Conservation (phyloP, 1,140 invertebrate species). For the Octopus bimaculoides region DNA sequence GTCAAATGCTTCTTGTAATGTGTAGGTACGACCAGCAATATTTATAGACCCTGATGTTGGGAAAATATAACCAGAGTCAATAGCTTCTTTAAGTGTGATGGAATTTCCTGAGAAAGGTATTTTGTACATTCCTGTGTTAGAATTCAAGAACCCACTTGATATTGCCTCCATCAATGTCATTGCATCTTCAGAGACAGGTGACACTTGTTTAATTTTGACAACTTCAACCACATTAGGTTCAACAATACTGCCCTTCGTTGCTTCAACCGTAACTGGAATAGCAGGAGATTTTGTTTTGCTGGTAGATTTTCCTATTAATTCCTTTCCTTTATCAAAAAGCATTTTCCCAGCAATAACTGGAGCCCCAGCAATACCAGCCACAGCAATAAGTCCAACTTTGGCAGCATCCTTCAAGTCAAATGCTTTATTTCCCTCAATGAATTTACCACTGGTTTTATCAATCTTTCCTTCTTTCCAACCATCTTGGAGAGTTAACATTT, state of each 20-base stretch:
- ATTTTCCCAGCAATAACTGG: constrained; percentile 67
- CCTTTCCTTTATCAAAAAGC: constrained; percentile 19
- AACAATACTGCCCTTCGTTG: constrained; percentile 32
- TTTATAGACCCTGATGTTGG: constrained; percentile 48
- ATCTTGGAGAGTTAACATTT: constrained; percentile 58
- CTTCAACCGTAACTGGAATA: constrained; percentile 49
- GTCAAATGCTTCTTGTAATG: constrained; percentile 63
- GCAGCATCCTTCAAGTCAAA: constrained; percentile 73
- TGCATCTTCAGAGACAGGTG: constrained; percentile 27
- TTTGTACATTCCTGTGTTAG: constrained; percentile 80
- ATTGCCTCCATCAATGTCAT: constrained; percentile 42
- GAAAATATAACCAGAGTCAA: constrained; percentile 69
- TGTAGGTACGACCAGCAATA: constrained; percentile 63
- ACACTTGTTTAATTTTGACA: constrained; percentile 34
- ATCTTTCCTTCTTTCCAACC: constrained; percentile 72
- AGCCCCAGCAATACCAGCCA: constrained; percentile 47
- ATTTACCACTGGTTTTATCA: constrained; percentile 58
- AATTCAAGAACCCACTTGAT: constrained; percentile 66
- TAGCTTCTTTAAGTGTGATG: constrained; percentile 80
- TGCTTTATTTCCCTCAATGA: constrained; percentile 45
- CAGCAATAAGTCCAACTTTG: constrained; percentile 71
- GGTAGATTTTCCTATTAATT: constrained; percentile 1
- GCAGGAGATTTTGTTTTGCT: constrained; percentile 5
- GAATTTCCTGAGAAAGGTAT: constrained; percentile 74
- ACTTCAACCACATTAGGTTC: constrained; percentile 39